phyloP scores from a whole-genome alignment of 1,140 invertebrate species.

The Acromyrmex heyeri region DNA sequence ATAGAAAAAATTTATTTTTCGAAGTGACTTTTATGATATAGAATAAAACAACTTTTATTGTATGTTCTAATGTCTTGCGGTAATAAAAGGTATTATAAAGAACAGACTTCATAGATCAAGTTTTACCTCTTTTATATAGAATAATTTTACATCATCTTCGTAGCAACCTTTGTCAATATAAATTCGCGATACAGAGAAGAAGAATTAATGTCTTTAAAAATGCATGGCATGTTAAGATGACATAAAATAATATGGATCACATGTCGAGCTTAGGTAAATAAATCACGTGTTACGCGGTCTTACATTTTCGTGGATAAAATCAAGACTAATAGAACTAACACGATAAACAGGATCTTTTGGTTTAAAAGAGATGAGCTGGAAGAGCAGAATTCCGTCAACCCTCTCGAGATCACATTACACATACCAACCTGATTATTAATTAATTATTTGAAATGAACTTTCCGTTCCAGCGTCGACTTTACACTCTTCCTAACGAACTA shows the following conservation, averaged over 20 bases:
- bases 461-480: too few species aligned
- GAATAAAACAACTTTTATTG: neutral
- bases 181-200: neutral
- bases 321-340: slow-evolving; percentile 73
- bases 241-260: slow-evolving; percentile 8
- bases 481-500: slow-evolving; percentile 6
- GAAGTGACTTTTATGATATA: neutral
- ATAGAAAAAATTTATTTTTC: neutral
- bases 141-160: neutral
- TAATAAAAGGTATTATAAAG: neutral
- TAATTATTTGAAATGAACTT: slow-evolving; percentile 33
- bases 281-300: slow-evolving; percentile 8
- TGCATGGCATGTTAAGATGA: neutral
- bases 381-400: slow-evolving; percentile 17
- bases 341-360: slow-evolving; percentile 20
- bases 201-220: slow-evolving; percentile 21
- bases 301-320: slow-evolving; percentile 68
- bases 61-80: neutral
- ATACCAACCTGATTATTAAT: slow-evolving; percentile 45
- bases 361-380: neutral
- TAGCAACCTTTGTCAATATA: neutral
- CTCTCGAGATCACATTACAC: slow-evolving; percentile 1
- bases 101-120: neutral
- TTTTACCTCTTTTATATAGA: neutral
- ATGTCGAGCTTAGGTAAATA: slow-evolving; percentile 59